A percentile compares a stretch with the other conserved stretches of the same genome.
These are phyloP conservation scores for Cherax destructor DNA, from an alignment of 1,140 invertebrate species.

Conservation along the genomic window DNA sequence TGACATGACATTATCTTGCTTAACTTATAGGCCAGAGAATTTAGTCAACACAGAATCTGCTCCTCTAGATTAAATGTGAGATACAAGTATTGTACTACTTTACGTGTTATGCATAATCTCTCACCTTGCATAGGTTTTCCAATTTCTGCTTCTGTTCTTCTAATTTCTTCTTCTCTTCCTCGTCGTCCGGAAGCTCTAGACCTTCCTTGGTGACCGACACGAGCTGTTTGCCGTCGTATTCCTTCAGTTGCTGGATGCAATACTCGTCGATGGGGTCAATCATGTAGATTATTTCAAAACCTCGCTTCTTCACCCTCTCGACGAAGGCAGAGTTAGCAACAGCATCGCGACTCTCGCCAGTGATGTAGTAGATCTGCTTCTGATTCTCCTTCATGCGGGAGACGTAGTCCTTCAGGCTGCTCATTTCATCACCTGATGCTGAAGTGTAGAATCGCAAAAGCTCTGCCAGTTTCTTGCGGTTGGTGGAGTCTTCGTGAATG, in stretches of 20 bases:
- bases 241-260: constrained; percentile 97
- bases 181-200: constrained; percentile 95
- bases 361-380: constrained; percentile 99
- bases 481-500: constrained; percentile 97
- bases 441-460: constrained; percentile 95
- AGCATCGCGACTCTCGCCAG: constrained; percentile 95
- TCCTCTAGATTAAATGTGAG: too few relatives aligned
- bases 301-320: constrained; percentile 96
- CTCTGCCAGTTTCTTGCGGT: constrained; percentile 94
- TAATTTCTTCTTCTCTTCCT: constrained; percentile 96
- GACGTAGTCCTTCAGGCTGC: constrained; percentile 96
- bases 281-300: constrained; percentile 99
- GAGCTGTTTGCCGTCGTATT: constrained; percentile 96
- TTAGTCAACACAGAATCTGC: too few relatives aligned
- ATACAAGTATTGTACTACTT: too few relatives aligned
- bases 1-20: too few relatives aligned
- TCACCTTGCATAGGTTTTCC: constrained; percentile 92
- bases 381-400: constrained; percentile 98
- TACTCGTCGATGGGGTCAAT: constrained; percentile 99
- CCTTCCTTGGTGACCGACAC: constrained; percentile 99
- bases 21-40: too few relatives aligned
- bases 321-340: constrained; percentile 98
- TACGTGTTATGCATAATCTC: constrained; percentile 92
- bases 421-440: constrained; percentile 93
- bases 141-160: constrained; percentile 97